Evolutionary conservation across 2,797 vertebrate species (phyloP).

Genomic region (Acropternis orthonyx): DNA sequence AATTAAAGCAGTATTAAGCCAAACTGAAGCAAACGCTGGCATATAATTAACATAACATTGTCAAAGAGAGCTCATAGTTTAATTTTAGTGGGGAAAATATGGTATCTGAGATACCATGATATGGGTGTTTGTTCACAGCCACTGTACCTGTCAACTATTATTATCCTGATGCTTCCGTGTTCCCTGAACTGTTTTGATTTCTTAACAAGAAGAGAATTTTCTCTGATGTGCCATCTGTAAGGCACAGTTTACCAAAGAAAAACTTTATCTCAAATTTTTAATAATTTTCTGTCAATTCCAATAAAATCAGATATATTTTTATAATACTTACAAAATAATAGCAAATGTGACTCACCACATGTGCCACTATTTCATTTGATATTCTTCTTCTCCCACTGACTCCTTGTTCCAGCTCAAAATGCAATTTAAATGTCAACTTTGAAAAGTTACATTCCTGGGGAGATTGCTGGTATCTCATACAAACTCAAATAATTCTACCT

Average conservation of each 20-base stretch:
- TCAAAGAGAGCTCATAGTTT: conserved; percentile 49
- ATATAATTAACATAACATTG: conserved; percentile 38
- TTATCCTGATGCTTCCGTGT: conserved; percentile 58
- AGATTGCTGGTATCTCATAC: not conserved
- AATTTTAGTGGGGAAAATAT: conserved; percentile 65
- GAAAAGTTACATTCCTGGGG: conserved; percentile 12
- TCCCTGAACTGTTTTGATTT: conserved; percentile 64
- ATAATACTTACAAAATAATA: conserved; percentile 65
- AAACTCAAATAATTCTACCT: not conserved
- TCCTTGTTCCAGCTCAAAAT: conserved; percentile 56
- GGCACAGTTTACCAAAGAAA: conserved; percentile 37
- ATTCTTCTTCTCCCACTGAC: conserved; percentile 58
- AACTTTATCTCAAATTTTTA: conserved; percentile 57
- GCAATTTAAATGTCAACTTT: conserved; percentile 63
- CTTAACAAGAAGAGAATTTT: conserved; percentile 60
- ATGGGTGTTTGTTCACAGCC: conserved; percentile 63
- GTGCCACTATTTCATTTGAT: conserved; percentile 60
- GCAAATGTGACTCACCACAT: conserved; percentile 65
- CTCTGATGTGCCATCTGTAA: conserved; percentile 64
- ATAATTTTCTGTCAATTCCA: conserved; percentile 67
- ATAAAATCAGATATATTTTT: conserved; percentile 60
- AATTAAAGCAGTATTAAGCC: conserved; percentile 2
- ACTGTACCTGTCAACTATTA: conserved; percentile 59
- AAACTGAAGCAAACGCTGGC: not conserved
- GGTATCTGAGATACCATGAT: conserved; percentile 61